phyloP scores from a whole-genome alignment of 2,888 invertebrate species.

The Selenia dentaria region DNA sequence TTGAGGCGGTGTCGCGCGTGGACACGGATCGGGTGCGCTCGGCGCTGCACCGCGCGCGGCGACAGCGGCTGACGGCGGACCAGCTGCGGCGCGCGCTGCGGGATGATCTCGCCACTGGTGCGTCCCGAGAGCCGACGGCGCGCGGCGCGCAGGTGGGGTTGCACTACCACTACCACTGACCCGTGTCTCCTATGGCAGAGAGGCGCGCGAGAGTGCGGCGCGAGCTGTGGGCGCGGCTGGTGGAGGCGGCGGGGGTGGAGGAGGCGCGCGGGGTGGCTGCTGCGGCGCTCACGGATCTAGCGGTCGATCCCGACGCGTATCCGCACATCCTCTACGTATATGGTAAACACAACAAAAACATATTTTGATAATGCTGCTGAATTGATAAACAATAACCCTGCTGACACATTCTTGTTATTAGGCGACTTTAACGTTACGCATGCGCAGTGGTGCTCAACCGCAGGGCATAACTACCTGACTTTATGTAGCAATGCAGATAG shows the following conservation, averaged over 20 bases:
- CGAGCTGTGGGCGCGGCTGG: conserved; percentile 52
- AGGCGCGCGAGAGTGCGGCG: conserved; percentile 29
- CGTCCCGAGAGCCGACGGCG: conserved; percentile 26
- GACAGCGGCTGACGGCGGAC: conserved; percentile 24
- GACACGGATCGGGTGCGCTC: conserved; percentile 27
- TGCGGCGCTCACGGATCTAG: conserved; percentile 40
- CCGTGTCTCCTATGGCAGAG: no score
- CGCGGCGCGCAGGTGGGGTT: conserved; percentile 27
- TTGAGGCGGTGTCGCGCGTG: conserved; percentile 23
- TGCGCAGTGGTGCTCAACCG: no score
- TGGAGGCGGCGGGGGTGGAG: conserved; percentile 36
- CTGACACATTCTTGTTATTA: no score
- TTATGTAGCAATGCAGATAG: no score
- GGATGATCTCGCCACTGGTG: conserved; percentile 13
- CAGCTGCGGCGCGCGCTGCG: conserved; percentile 29
- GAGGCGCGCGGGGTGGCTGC: conserved; percentile 33
- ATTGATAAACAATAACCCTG: no score
- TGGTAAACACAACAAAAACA: no score
- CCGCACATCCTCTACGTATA: conserved; percentile 53
- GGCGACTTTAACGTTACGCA: no score
- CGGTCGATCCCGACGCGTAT: conserved; percentile 40
- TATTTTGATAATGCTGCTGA: no score
- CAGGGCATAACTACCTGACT: no score
- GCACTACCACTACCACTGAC: no score
- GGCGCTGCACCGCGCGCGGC: conserved; percentile 40